phyloP scores from a whole-genome alignment of 2,797 vertebrate genomes.

The Acanthopagrus latus region DNA sequence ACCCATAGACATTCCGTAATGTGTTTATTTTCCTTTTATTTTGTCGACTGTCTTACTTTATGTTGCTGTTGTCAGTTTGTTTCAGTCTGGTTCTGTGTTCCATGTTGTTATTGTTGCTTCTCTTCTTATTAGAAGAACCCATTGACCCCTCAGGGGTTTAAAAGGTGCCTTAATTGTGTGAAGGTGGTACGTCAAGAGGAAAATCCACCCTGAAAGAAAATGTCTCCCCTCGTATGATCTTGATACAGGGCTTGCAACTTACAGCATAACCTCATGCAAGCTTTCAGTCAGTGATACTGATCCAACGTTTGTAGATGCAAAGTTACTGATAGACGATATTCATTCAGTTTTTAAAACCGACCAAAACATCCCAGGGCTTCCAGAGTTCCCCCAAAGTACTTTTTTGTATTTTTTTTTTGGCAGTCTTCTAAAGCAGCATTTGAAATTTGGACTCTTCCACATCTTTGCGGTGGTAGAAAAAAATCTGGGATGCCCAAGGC shows the following conservation, averaged over 20 bases:
- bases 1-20: constrained; percentile 76
- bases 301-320: neutral
- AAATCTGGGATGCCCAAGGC: constrained; percentile 9
- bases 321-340: neutral
- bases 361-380: constrained; percentile 5
- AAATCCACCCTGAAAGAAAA: constrained; percentile 68
- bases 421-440: constrained; percentile 10
- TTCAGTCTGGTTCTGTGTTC: constrained; percentile 70
- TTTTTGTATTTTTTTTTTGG: neutral
- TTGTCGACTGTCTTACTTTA: constrained; percentile 44
- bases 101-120: constrained; percentile 79
- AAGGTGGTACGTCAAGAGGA: constrained; percentile 79
- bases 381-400: neutral
- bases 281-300: neutral
- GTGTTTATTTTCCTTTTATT: constrained; percentile 44
- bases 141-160: constrained; percentile 84
- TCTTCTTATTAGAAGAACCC: constrained; percentile 89
- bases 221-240: constrained; percentile 39
- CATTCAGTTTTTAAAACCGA: constrained; percentile 1
- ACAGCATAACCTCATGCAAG: neutral
- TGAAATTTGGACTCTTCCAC: constrained; percentile 17
- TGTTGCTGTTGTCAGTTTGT: constrained; percentile 43
- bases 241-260: neutral
- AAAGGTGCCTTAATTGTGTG: constrained; percentile 88
- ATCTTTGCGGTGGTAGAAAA: neutral